These are phyloP conservation scores for Euthynnus affinis DNA, from an alignment of 2,797 vertebrate species.

Conservation along the genomic window DNA sequence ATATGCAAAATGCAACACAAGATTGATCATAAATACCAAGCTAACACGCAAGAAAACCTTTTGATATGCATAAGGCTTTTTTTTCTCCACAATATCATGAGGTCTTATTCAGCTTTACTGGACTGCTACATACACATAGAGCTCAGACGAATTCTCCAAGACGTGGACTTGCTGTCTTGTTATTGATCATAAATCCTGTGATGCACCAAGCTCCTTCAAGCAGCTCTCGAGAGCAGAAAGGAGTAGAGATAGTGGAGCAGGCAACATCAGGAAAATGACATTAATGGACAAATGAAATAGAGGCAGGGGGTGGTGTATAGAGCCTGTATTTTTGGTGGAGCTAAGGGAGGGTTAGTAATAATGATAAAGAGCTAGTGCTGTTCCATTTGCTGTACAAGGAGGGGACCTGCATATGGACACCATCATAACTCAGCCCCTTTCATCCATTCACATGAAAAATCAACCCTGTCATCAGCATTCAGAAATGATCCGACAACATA, in stretches of 20 bases:
- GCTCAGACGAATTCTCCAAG: conserved; percentile 48
- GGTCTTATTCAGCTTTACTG: conserved; percentile 41
- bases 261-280: conserved; percentile 56
- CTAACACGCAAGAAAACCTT: conserved; percentile 35
- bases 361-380: conserved; percentile 72
- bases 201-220: conserved; percentile 52
- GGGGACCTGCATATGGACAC: conserved; percentile 67
- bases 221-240: conserved; percentile 41
- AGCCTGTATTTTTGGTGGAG: conserved; percentile 61
- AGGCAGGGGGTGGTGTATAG: conserved; percentile 46
- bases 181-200: conserved; percentile 72
- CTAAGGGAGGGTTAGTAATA: conserved; percentile 71
- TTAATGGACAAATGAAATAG: conserved; percentile 73
- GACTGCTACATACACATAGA: conserved; percentile 50
- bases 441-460: conserved; percentile 77
- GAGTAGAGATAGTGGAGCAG: conserved; percentile 39
- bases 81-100: conserved; percentile 32
- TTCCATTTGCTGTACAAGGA: conserved; percentile 70
- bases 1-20: conserved; percentile 54
- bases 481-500: conserved; percentile 69
- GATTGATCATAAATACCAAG: conserved; percentile 45
- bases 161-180: conserved; percentile 35
- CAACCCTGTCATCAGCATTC: conserved; percentile 72
- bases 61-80: conserved; percentile 44
- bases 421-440: conserved; percentile 69